A percentile compares a stretch with the other conserved stretches of the same genome.
Evolutionary conservation across 2,797 vertebrate genomes (phyloP).

Genomic region (Hippoglossus hippoglossus): DNA sequence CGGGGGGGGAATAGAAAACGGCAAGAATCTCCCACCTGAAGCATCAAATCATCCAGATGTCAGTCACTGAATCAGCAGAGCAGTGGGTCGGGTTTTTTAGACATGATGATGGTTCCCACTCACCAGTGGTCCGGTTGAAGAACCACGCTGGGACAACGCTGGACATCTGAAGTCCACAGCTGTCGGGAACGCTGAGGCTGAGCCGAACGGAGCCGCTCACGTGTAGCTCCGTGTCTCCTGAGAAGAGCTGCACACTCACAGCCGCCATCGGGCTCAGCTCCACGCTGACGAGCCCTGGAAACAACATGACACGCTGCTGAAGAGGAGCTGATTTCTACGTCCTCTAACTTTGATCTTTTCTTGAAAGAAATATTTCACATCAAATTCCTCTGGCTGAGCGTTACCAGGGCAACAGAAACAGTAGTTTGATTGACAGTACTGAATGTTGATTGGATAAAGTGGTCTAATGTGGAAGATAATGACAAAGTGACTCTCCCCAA

Average conservation of each 20-base stretch:
- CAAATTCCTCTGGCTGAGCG: too few relatives aligned
- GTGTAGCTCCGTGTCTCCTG: constrained; percentile 82
- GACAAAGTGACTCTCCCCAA: neutral
- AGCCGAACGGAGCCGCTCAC: constrained; percentile 87
- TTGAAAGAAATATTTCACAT: neutral
- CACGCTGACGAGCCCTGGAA: constrained; percentile 85
- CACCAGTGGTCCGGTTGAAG: constrained; percentile 89
- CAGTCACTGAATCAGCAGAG: too few relatives aligned
- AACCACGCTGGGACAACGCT: constrained; percentile 89
- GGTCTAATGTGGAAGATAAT: neutral
- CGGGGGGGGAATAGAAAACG: too few relatives aligned
- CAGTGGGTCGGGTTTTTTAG: too few relatives aligned
- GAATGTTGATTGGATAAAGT: neutral
- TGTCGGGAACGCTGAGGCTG: constrained; percentile 83
- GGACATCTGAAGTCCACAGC: constrained; percentile 72
- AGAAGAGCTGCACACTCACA: constrained; percentile 86
- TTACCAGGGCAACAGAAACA: neutral
- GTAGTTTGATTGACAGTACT: neutral
- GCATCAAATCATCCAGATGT: too few relatives aligned
- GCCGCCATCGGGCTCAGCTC: constrained; percentile 88
- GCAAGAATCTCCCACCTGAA: too few relatives aligned
- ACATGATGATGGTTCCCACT: constrained; percentile 38
- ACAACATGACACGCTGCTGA: neutral
- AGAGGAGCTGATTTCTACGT: neutral
- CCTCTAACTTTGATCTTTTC: neutral